phyloP scores from a whole-genome alignment of 2,888 invertebrate species.

The Harpagoxenus sublaevis region DNA sequence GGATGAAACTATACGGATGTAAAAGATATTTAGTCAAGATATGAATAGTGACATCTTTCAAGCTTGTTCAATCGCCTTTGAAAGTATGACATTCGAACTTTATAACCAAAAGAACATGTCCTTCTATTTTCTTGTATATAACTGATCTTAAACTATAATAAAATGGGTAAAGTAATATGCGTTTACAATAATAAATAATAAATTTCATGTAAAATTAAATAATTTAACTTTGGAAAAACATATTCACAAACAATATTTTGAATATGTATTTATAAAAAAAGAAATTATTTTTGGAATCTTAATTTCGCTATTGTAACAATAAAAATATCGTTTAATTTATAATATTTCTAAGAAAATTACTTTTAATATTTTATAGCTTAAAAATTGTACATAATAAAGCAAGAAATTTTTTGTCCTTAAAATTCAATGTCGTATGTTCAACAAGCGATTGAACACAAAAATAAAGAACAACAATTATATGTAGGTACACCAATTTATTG shows the following conservation, averaged over 20 bases:
- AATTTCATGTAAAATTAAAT: background rate
- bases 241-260: background rate
- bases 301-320: background rate
- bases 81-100: slow-evolving; percentile 2
- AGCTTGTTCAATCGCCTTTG: background rate
- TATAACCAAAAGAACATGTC: background rate
- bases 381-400: background rate
- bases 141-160: background rate
- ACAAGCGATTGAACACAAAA: background rate
- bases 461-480: background rate
- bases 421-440: background rate
- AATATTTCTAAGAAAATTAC: background rate
- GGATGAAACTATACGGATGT: background rate
- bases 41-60: slow-evolving; percentile 21
- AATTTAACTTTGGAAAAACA: background rate
- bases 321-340: background rate
- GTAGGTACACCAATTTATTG: background rate
- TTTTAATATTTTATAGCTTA: background rate
- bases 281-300: background rate
- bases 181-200: background rate
- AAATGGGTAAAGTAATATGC: background rate
- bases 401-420: background rate
- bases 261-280: background rate
- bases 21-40: background rate
- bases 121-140: background rate